These are phyloP conservation scores for Hippoglossus stenolepis DNA, from an alignment of 2,113 vertebrate species.

Conservation along the genomic window DNA sequence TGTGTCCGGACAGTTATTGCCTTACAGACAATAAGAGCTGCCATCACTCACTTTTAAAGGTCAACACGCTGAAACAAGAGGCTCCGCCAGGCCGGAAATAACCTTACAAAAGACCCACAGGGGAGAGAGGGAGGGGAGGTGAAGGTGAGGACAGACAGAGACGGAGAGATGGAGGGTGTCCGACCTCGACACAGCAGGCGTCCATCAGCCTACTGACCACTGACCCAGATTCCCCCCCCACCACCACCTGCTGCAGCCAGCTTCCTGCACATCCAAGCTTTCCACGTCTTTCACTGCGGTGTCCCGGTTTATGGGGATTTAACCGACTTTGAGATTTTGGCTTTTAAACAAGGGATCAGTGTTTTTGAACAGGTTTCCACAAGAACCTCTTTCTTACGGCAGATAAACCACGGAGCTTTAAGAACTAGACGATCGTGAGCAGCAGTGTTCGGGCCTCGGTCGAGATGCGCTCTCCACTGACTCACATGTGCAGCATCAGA, in stretches of 20 bases:
- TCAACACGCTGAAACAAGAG: slow-evolving; percentile 76
- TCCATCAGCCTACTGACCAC: slow-evolving; percentile 36
- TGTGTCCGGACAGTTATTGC: slow-evolving; percentile 79
- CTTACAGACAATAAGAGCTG: slow-evolving; percentile 77
- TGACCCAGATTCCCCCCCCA: slow-evolving; percentile 5
- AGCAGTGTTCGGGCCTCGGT: too few relatives aligned
- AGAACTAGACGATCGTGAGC: too few relatives aligned
- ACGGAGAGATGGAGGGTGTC: slow-evolving; percentile 38
- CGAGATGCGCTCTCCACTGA: too few relatives aligned
- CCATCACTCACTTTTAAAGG: slow-evolving; percentile 80
- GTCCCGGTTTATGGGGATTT: not conserved
- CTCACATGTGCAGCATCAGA: too few relatives aligned
- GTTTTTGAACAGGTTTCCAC: too few relatives aligned
- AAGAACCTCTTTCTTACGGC: too few relatives aligned
- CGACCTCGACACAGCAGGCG: slow-evolving; percentile 41
- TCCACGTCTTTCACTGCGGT: not conserved
- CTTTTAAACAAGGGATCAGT: too few relatives aligned
- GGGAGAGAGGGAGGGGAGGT: not conserved
- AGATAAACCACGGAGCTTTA: too few relatives aligned
- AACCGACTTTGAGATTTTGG: too few relatives aligned
- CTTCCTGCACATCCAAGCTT: not conserved
- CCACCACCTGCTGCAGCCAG: not conserved
- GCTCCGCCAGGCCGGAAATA: not conserved
- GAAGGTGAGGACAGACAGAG: slow-evolving; percentile 39
- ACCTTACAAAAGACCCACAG: slow-evolving; percentile 1